Conservation (phyloP, 2,888 invertebrate species). For the Ptilodon capucinus region DNA sequence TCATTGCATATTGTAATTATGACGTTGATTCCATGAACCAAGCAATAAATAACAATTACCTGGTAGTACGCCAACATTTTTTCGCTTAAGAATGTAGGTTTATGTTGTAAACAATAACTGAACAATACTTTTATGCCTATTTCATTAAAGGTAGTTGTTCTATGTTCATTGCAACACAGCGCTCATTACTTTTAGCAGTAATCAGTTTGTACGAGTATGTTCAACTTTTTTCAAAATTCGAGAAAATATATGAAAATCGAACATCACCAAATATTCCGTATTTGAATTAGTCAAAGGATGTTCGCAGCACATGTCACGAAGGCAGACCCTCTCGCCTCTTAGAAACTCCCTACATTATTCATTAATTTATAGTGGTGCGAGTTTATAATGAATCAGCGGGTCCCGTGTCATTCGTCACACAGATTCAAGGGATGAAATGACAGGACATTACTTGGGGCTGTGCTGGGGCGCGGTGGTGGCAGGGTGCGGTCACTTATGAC, state of each 20-base stretch:
- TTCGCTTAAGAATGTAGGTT: too few relatives aligned
- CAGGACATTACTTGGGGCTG: constrained; percentile 59
- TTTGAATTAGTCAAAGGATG: constrained; percentile 12
- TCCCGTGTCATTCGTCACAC: constrained; percentile 68
- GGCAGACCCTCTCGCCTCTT: too few relatives aligned
- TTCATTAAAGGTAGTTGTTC: too few relatives aligned
- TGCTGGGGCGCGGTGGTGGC: constrained; percentile 55
- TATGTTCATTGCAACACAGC: too few relatives aligned
- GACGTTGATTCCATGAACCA: constrained; percentile 40
- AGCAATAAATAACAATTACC: constrained; percentile 52
- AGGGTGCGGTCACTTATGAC: constrained; percentile 63
- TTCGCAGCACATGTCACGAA: constrained; percentile 26
- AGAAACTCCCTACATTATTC: too few relatives aligned
- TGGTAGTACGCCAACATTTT: constrained; percentile 26
- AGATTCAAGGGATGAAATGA: constrained; percentile 65
- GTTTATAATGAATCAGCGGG: too few relatives aligned
- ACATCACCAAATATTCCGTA: constrained; percentile 5
- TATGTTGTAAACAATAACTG: constrained; percentile 21
- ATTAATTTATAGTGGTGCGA: too few relatives aligned
- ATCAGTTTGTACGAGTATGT: too few relatives aligned
- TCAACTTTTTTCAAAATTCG: too few relatives aligned
- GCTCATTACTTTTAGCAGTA: too few relatives aligned
- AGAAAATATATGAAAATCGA: too few relatives aligned
- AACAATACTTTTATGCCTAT: too few relatives aligned
- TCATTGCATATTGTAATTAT: constrained; percentile 43